Evolutionary conservation across 2,888 invertebrate genomes (phyloP), one percentile per base, ranked within the genome.

Genomic region (Acrocyrtus sp.): DNA sequence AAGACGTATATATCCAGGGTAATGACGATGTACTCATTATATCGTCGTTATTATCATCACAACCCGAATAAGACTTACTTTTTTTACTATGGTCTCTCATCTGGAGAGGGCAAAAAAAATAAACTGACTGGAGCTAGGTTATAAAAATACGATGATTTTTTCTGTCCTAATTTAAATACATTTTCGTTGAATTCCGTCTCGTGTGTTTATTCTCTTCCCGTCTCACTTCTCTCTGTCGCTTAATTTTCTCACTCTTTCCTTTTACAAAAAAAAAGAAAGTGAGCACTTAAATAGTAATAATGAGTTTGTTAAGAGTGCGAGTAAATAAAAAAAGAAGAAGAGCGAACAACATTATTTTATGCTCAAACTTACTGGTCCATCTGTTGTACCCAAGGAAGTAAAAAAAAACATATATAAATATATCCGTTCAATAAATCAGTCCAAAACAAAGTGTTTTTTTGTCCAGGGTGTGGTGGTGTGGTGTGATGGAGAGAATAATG

Each of bases 381-480:
- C 34, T 34, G 34, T 5, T 12, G 5, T 34, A 12, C 5, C 34
- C 34, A 34, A 34, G 34, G 34, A 12, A 34, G 34, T n/a, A n/a
- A n/a, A 34, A 12, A 12, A 34, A 34, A 34, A 34, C n/a, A n/a
- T n/a, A n/a, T n/a, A n/a, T n/a, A n/a, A n/a, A n/a, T n/a, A n/a
- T n/a, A n/a, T 73, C 73, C 73, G 62, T 57, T 66, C 77, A 77
- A 78, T 78, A 78, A 78, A 78, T 78, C 78, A 78, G 78, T 75
- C 74, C 78, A 56, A 72, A 19, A 74, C 10, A 48, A 61, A 73
- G 75, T 72, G 70, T 67, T 72, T 68, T 39, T 10, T 50, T 70
- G 50, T 70, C 57, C 70, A 75, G 77, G 77, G 76, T 76, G 79
- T 79, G 77, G 77, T 75, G 74, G n/a, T n/a, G n/a, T n/a, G n/a